Evolutionary conservation across 2,113 vertebrate genomes (phyloP).

Genomic region (Cheirogaleus medius): DNA sequence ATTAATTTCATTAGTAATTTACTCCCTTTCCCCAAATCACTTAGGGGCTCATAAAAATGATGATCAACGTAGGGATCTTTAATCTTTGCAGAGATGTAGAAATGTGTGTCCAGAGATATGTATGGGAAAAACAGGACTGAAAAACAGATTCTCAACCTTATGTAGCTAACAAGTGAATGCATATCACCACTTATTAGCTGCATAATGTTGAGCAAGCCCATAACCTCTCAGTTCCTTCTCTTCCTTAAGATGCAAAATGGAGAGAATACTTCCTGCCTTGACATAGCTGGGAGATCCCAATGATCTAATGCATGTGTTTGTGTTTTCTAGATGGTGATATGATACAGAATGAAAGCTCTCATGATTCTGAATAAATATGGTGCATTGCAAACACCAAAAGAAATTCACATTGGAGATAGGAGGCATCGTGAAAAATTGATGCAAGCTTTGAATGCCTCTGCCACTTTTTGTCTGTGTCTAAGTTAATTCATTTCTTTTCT

Average conservation of each 20-base stretch:
- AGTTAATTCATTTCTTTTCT: background rate
- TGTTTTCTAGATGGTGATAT: background rate
- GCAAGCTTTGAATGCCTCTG: background rate
- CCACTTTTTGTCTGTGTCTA: background rate
- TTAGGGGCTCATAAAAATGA: background rate
- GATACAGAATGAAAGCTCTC: background rate
- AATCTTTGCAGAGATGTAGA: background rate
- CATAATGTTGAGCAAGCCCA: background rate
- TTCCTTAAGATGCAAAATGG: background rate
- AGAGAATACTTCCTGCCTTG: background rate
- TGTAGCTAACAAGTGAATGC: no score
- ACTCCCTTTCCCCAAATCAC: background rate
- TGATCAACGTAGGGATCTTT: background rate
- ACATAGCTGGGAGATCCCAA: background rate
- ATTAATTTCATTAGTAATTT: slow-evolving; percentile 24
- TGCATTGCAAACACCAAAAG: background rate
- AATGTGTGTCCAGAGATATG: background rate
- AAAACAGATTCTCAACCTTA: background rate
- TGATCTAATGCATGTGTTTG: background rate
- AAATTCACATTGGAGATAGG: background rate
- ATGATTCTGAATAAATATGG: background rate
- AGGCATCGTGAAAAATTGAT: background rate
- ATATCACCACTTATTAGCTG: background rate
- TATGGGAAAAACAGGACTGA: background rate
- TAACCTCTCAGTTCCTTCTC: background rate